Percentiles rank a stretch among this genome's conserved stretches.
Conservation (phyloP, 2,113 vertebrate species). For the Crotophaga sulcirostris region DNA sequence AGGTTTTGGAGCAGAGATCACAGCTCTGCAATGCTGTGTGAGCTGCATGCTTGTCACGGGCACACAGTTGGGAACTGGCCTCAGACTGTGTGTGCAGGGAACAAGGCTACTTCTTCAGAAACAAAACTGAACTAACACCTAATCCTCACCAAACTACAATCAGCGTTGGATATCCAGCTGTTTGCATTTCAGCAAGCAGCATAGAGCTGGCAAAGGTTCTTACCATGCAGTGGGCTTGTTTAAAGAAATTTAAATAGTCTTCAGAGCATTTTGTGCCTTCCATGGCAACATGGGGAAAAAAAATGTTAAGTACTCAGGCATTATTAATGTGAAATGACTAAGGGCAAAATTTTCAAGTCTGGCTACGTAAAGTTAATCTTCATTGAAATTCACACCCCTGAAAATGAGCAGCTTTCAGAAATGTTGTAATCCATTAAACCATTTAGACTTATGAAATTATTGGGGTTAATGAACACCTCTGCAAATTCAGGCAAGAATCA, state of each 20-base stretch:
- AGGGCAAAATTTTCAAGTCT: not conserved
- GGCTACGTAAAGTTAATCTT: not conserved
- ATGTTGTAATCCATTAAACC: not conserved
- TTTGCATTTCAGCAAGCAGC: not conserved
- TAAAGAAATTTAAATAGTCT: not conserved
- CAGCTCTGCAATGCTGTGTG: not conserved
- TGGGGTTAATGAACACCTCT: not conserved
- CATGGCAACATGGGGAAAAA: not conserved
- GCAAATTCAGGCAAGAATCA: not conserved
- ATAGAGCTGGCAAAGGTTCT: not conserved
- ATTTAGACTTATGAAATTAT: not conserved
- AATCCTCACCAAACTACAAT: not conserved
- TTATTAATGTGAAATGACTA: not conserved
- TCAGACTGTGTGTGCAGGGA: rapidly evolving
- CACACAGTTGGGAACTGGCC: rapidly evolving
- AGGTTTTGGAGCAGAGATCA: not conserved
- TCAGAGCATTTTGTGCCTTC: not conserved
- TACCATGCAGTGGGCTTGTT: not conserved
- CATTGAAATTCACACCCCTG: not conserved
- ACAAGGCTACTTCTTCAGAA: not conserved
- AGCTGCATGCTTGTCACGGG: not conserved
- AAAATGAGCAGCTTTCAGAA: not conserved
- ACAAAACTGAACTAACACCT: not conserved
- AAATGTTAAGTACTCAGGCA: not conserved
- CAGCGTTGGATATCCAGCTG: rapidly evolving